phyloP scores from a whole-genome alignment of 2,113 vertebrate genomes.

The Anguilla rostrata region DNA sequence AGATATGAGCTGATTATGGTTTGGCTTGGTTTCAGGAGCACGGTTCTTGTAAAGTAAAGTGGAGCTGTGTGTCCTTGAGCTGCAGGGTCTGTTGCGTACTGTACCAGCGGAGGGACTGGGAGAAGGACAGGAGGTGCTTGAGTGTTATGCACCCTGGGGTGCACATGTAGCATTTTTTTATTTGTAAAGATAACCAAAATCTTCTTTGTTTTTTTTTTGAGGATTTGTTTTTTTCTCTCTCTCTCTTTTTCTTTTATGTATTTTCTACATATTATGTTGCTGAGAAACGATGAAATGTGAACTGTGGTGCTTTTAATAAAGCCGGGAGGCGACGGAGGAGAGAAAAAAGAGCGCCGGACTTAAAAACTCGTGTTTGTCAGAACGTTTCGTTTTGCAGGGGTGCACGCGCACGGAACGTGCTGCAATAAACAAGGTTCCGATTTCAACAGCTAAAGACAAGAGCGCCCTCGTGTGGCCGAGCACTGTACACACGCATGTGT shows the following conservation, averaged over 20 bases:
- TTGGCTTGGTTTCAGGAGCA: not conserved
- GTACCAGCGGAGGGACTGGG: not conserved
- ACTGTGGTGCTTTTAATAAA: conserved; percentile 12
- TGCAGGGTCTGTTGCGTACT: not conserved
- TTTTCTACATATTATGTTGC: not conserved
- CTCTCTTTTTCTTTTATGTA: not conserved
- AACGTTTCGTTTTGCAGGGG: not conserved
- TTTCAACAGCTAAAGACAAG: conserved; percentile 1
- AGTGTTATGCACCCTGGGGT: conserved; percentile 18
- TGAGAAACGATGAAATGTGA: not conserved
- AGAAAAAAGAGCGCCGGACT: not conserved
- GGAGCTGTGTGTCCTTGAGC: not conserved
- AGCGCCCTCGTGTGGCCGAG: not conserved
- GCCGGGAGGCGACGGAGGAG: not conserved
- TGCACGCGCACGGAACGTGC: not conserved
- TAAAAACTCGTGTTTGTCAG: not conserved
- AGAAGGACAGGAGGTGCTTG: not conserved
- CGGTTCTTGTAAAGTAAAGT: not conserved
- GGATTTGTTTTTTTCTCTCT: not conserved
- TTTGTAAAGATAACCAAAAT: not conserved
- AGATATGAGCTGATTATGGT: not conserved
- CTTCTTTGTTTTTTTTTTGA: not conserved
- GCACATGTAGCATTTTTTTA: conserved; percentile 30
- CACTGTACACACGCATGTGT: no score
- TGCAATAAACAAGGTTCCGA: not conserved